phyloP scores from a whole-genome alignment of 2,888 invertebrate species.

The Microdon myrmicae region DNA sequence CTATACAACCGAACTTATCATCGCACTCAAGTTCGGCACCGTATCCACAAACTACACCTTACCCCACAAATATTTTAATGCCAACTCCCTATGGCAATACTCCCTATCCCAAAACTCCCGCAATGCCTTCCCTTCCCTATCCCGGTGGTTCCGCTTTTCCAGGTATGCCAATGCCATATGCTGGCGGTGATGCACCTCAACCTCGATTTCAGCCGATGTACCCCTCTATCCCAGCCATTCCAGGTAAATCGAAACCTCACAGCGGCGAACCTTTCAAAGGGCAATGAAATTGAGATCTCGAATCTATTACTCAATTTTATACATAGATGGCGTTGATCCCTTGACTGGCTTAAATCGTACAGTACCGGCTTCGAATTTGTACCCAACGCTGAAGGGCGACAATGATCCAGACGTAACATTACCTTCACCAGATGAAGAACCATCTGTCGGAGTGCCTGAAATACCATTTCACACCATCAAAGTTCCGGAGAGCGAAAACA shows the following conservation, averaged over 20 bases:
- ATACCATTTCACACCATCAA: slow-evolving; percentile 62
- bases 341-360: slow-evolving; percentile 21
- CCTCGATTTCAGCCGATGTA: too few species aligned
- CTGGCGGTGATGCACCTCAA: slow-evolving; percentile 46
- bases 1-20: slow-evolving; percentile 52
- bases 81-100: slow-evolving; percentile 49
- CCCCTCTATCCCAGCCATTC: slow-evolving; percentile 54
- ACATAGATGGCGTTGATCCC: slow-evolving; percentile 45
- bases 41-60: slow-evolving; percentile 42
- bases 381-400: slow-evolving; percentile 54
- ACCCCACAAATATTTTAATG: slow-evolving; percentile 53
- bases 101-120: slow-evolving; percentile 30
- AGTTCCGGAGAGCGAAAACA: slow-evolving; percentile 63
- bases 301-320: slow-evolving; percentile 1
- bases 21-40: slow-evolving; percentile 53
- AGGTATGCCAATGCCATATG: slow-evolving; percentile 61
- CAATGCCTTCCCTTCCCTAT: slow-evolving; percentile 57
- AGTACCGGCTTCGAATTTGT: slow-evolving; percentile 43
- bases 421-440: slow-evolving; percentile 58
- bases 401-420: slow-evolving; percentile 56
- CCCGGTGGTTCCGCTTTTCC: slow-evolving; percentile 55
- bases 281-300: slow-evolving; percentile 11
- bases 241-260: slow-evolving; percentile 33
- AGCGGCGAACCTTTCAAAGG: neutral
- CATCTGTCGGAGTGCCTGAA: slow-evolving; percentile 60